Base-by-base conservation (phyloP, 2,797 vertebrate genomes). In the Aphelocoma californica region DNA sequence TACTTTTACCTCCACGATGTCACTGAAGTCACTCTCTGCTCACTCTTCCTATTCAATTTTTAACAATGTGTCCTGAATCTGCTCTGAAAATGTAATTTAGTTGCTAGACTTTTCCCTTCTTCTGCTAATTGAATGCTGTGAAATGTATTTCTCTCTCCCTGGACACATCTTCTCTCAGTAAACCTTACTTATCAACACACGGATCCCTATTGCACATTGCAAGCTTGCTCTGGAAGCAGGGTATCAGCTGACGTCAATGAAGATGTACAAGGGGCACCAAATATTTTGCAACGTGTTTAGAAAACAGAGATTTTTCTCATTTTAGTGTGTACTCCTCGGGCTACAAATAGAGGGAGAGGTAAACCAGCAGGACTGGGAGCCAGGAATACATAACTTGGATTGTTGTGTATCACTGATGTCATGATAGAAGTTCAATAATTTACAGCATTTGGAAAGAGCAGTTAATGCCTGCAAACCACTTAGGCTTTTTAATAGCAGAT, bases 251-350 rank as follows among this genome's bases (percentile, higher is more conserved):
- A 93, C 57, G 19, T 94, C 92, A 95, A 2, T 57, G 56, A 78
- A 64, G 75, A 86, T 78, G 89, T 81, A 87, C 71, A 96, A 81
- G 83, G 91, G 78, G 71, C 86, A 92, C 79, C 86, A 89, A 96
- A 95, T 90, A 86, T 87, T 96, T 96, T 89, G 83, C 83, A 67
- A 66, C 16, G 12, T 82, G 86, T 95, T 95, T 87, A 90, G 83
- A 90, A 96, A 94, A 88, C 54, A 90, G 69, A 60, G 16, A 23
- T 61, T 70, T 86, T 62, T 38, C 82, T 83, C 65, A 34, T 66
- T 85, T 58, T 70, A 54, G 5, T 36, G 12, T n/a, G 77, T 15
- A 64, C 25, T 72, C 53, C 62, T 40, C 64, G 32, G 48, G 66
- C 64, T 17, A 73, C 58, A 91, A 77, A 83, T 0, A 84, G 50